A percentile compares a stretch with the other conserved stretches of the same genome.
These are phyloP conservation scores for Sarcoramphus papa DNA, from an alignment of 2,797 vertebrate genomes.

Conservation along the genomic window DNA sequence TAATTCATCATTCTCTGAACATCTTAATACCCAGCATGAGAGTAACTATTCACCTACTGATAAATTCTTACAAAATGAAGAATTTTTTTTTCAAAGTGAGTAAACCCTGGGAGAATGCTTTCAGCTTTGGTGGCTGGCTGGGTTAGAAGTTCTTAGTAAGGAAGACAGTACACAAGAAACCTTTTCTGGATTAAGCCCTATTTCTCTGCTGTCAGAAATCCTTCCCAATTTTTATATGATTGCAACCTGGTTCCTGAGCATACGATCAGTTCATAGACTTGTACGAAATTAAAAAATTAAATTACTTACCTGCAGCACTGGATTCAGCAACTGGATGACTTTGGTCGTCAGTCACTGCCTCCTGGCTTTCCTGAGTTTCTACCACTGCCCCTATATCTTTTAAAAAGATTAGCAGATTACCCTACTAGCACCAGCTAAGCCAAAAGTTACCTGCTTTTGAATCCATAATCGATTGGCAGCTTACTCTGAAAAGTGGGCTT, in stretches of 20 bases:
- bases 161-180: not conserved
- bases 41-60: not conserved
- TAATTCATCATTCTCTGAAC: not conserved
- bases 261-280: not conserved
- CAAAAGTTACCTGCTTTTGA: not conserved
- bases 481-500: not conserved
- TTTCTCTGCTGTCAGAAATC: not conserved
- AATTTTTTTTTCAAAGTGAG: not conserved
- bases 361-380: conserved; percentile 13
- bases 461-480: not conserved
- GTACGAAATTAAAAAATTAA: not conserved
- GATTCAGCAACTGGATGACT: not conserved
- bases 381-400: not conserved
- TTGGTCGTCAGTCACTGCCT: not conserved
- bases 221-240: not conserved
- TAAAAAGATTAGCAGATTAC: not conserved
- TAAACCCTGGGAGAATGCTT: not conserved
- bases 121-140: not conserved
- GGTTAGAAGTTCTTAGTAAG: not conserved
- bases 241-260: not conserved
- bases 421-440: not conserved
- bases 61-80: not conserved
- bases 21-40: not conserved
- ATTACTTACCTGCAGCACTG: conserved; percentile 12
- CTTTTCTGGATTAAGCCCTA: not conserved